Evolutionary conservation across 2,113 vertebrate species (phyloP), one percentile per base, ranked within the genome.

Genomic region (Dolichotis patagonum): DNA sequence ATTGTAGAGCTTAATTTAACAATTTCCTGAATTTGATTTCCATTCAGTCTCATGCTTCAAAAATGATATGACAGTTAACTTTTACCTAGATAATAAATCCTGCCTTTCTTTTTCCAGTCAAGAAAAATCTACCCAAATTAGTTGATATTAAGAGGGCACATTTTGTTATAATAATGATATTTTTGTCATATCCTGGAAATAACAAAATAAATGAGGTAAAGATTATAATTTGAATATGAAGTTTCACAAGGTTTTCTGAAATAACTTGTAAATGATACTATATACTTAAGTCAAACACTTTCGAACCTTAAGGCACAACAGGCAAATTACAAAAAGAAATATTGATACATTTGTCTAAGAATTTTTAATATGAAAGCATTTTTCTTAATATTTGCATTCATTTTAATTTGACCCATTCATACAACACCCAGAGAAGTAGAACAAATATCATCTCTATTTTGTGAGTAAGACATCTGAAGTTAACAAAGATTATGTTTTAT

Each of bases 261-360:
- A 89, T 38, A 62, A 22, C 52, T 32, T 94, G 35, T 85, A 69
- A 90, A 85, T 85, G 56, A 73, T 67, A 88, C 30, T 38, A 85
- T 85, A 19, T 5, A 82, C 28, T 63, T 69, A n/a, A 95, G 41
- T 91, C 5, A 91, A 89, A 52, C 13, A 78, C 35, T 69, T 92
- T 96, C 14, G 91, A 32, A 91, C 91, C 65, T 85, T 94, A 87
- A 92, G 35, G 30, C 8, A 82, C 0, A 90, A 62, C 14, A 96
- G 78, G 67, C 6, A 90, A 93, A 88, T 75, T 84, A 95, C 6
- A 95, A 92, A 93, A 60, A n/a, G 85, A 94, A 95, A 84, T 73
- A 90, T 2, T 46, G 13, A 81, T 82, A 83, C 58, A 41, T 92
- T n/a, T 95, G 49, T 63, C 58, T 86, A 58, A 82, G 93, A 96